A percentile compares a stretch with the other conserved stretches of the same genome.
Evolutionary conservation across 2,888 invertebrate species (phyloP).

Genomic region (Thalpophila matura): DNA sequence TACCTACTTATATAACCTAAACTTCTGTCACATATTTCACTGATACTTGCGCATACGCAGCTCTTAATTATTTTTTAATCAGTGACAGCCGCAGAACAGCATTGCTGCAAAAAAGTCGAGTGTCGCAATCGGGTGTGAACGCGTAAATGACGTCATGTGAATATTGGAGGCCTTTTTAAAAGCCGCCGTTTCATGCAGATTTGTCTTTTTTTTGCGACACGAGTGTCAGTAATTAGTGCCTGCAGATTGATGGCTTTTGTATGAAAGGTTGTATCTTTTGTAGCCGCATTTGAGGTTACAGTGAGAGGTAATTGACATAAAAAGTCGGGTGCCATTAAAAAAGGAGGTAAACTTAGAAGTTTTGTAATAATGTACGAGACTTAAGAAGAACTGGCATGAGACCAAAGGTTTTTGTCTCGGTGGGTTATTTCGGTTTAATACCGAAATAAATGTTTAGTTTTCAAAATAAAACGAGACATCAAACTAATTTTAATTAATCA

Average conservation of each 20-base stretch:
- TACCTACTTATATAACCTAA: background rate
- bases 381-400: background rate
- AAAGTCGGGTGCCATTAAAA: constrained; percentile 22
- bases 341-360: background rate
- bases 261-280: constrained; percentile 18
- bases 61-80: constrained; percentile 22
- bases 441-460: too few species aligned
- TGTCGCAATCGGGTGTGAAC: constrained; percentile 30
- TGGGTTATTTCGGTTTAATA: too few species aligned
- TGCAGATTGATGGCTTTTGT: constrained; percentile 36
- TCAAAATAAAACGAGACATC: background rate
- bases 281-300: constrained; percentile 39
- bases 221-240: constrained; percentile 38
- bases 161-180: constrained; percentile 40
- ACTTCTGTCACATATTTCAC: background rate
- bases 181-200: constrained; percentile 29
- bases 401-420: too few species aligned
- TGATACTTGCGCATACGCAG: constrained; percentile 25
- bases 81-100: constrained; percentile 17
- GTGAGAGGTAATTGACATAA: constrained; percentile 41
- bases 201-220: constrained; percentile 21
- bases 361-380: background rate
- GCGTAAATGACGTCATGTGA: constrained; percentile 29
- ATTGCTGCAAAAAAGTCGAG: constrained; percentile 28
- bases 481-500: too few species aligned